phyloP scores from a whole-genome alignment of 2,888 invertebrate species.

The Ophonus ardosiacus region DNA sequence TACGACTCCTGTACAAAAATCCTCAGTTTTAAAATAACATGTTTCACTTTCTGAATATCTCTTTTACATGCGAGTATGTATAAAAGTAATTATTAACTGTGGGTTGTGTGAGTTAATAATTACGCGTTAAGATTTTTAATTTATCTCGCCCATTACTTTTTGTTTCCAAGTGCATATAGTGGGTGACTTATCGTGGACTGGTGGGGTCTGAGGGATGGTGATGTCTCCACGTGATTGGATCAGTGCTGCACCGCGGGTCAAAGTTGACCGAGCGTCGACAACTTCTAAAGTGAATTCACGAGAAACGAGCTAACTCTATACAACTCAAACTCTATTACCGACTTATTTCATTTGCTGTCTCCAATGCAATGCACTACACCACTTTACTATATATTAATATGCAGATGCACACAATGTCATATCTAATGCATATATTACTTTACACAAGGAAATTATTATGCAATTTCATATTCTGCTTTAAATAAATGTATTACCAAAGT shows the following conservation, averaged over 20 bases:
- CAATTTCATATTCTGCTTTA: no score
- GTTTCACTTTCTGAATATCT: no score
- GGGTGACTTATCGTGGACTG: background rate
- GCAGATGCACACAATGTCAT: slow-evolving; percentile 1
- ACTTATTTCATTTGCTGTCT: slow-evolving; percentile 54
- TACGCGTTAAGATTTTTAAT: no score
- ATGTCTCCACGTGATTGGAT: slow-evolving; percentile 47
- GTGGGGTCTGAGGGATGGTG: background rate
- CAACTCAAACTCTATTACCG: slow-evolving; percentile 72
- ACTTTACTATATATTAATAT: background rate
- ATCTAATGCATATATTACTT: slow-evolving; percentile 12
- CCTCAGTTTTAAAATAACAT: no score
- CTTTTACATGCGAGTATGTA: no score
- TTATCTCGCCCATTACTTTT: no score
- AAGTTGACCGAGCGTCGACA: slow-evolving; percentile 68
- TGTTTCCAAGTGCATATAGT: no score
- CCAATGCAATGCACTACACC: background rate
- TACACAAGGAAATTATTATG: background rate
- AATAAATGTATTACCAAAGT: no score
- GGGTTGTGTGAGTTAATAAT: no score
- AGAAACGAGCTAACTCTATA: slow-evolving; percentile 70
- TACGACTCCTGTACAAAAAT: no score
- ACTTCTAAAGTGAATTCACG: slow-evolving; percentile 73
- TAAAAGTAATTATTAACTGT: no score
- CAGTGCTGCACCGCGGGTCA: slow-evolving; percentile 70